Percentiles rank a stretch among this genome's conserved stretches.
Evolutionary conservation across 2,797 vertebrate genomes (phyloP).

Genomic region (Babyrousa celebensis): DNA sequence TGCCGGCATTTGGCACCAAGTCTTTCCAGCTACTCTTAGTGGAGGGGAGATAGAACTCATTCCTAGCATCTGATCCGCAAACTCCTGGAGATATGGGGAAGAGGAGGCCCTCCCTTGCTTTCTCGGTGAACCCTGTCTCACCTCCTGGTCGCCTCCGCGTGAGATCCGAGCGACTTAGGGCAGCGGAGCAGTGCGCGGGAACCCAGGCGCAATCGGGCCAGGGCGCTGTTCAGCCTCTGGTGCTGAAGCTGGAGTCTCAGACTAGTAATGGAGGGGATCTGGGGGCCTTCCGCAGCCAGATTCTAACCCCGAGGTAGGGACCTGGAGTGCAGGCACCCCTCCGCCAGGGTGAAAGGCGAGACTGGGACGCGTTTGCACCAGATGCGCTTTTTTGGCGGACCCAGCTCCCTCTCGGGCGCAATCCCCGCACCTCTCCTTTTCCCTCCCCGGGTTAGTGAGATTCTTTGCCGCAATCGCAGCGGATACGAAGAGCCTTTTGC

Average conservation of each 20-base stretch:
- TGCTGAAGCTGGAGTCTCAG: slow-evolving; percentile 64
- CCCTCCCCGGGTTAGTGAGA: background rate
- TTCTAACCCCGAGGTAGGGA: background rate
- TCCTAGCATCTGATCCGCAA: background rate
- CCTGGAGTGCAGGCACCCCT: background rate
- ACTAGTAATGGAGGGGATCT: too few species aligned
- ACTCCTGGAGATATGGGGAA: background rate
- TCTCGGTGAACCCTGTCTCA: background rate
- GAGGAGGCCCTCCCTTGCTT: fast-evolving
- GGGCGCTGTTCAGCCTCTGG: slow-evolving; percentile 76
- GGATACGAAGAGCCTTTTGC: background rate
- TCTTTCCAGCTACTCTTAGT: background rate
- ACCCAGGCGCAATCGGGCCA: fast-evolving
- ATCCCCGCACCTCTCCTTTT: background rate
- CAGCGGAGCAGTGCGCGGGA: fast-evolving
- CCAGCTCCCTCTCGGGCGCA: background rate
- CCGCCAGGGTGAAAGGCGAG: background rate
- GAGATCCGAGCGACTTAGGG: background rate
- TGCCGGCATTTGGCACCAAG: background rate
- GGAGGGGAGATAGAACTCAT: background rate
- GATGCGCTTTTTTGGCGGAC: background rate
- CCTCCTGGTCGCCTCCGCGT: background rate
- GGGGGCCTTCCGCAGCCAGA: background rate
- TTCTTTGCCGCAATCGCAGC: background rate
- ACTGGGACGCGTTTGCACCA: background rate